These are phyloP conservation scores for Monopterus albus DNA, from an alignment of 2,113 vertebrate genomes.

Conservation along the genomic window DNA sequence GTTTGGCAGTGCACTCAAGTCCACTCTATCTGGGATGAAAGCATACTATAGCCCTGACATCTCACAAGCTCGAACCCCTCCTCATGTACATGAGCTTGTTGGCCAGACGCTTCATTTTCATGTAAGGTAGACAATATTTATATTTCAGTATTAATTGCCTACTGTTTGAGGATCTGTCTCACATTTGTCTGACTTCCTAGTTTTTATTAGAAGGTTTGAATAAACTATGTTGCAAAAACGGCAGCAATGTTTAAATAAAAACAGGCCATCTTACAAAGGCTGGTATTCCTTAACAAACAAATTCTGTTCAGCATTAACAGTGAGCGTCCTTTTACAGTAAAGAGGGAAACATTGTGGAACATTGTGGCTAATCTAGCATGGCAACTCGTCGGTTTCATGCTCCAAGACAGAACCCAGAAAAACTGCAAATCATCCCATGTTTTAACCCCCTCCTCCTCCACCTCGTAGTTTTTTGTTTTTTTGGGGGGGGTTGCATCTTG, in stretches of 20 bases:
- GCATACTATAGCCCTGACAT: slow-evolving; percentile 60
- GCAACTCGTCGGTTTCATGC: slow-evolving; percentile 75
- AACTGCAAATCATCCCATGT: slow-evolving; percentile 68
- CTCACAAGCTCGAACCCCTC: slow-evolving; percentile 40
- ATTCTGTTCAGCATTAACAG: not conserved
- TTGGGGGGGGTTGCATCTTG: slow-evolving; percentile 33
- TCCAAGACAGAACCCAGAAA: slow-evolving; percentile 74
- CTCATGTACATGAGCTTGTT: slow-evolving; percentile 34
- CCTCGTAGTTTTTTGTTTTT: slow-evolving; percentile 10
- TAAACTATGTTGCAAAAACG: not conserved
- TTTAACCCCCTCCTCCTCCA: slow-evolving; percentile 41
- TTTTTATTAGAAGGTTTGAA: not conserved
- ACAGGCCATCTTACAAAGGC: not conserved
- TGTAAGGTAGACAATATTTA: slow-evolving; percentile 29
- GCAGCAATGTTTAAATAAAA: slow-evolving; percentile 1
- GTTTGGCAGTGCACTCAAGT: slow-evolving; percentile 74
- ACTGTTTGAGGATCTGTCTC: slow-evolving; percentile 6
- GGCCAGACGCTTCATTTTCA: slow-evolving; percentile 27
- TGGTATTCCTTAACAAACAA: slow-evolving; percentile 14
- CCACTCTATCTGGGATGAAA: slow-evolving; percentile 78
- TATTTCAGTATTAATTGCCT: not conserved
- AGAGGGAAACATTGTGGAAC: slow-evolving; percentile 72
- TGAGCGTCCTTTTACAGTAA: slow-evolving; percentile 50
- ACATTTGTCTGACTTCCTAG: not conserved
- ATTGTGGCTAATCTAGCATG: slow-evolving; percentile 70